A percentile compares a stretch with the other conserved stretches of the same genome.
phyloP scores from a whole-genome alignment of 2,113 vertebrate species.

The Rhegmatorhina hoffmannsi region DNA sequence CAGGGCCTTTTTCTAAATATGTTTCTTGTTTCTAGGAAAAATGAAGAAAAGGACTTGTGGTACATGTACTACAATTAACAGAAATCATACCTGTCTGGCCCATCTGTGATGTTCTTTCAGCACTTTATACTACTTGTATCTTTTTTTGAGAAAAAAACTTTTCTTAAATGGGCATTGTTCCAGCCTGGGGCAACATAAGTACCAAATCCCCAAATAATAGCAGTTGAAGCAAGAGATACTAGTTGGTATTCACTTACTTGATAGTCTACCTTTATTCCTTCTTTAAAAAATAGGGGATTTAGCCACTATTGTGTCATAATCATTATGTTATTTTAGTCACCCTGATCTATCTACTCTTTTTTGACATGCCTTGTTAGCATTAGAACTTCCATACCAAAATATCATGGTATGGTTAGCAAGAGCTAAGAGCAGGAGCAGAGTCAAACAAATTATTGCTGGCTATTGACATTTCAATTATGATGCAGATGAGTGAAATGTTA shows the following conservation, averaged over 20 bases:
- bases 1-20: background rate
- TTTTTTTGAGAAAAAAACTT: background rate
- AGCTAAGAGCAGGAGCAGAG: background rate
- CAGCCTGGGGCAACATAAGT: background rate
- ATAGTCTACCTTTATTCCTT: background rate
- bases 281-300: background rate
- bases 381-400: background rate
- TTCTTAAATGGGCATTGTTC: background rate
- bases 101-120: background rate
- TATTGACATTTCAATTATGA: background rate
- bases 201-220: background rate
- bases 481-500: background rate
- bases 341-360: background rate
- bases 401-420: background rate
- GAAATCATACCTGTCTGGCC: background rate
- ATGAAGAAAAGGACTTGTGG: background rate
- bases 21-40: background rate
- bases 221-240: background rate
- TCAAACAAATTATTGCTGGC: background rate
- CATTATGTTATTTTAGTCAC: background rate
- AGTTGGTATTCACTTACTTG: background rate
- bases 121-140: accelerated
- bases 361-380: background rate
- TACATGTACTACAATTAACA: background rate
- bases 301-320: background rate